Evolutionary conservation across 2,797 vertebrate species (phyloP), one percentile per base, ranked within the genome.

Genomic region (Melanotaenia maccullochi): DNA sequence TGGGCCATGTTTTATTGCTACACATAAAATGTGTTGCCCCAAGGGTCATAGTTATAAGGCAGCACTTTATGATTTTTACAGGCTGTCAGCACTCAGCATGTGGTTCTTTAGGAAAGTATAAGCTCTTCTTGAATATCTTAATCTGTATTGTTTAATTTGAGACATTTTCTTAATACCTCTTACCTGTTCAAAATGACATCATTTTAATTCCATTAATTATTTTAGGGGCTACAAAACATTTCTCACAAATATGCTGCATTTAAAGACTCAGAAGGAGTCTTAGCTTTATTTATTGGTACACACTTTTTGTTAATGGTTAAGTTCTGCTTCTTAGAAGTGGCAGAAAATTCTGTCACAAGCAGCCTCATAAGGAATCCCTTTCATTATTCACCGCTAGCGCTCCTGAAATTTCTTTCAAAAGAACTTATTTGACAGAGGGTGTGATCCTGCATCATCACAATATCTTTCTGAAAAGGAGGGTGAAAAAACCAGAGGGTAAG

Each of bases 381-480:
- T 85, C 40, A 77, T 86, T 59, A 60, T 69, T 61, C 36, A 63
- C 69, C 30, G 12, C 38, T 24, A 65, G 61, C 36, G 54, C 13
- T 38, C 49, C 33, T 72, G 65, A n/a, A 52, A 66, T 7, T 1
- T 65, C 65, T 30, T 30, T 82, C 62, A 79, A 85, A 85, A 24
- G 76, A 55, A 56, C 71, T 79, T 68, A 38, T 78, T 72, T 80
- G 79, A 78, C 78, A 73, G 70, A 52, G 25, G 12, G 44, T 77
- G 33, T 35, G 71, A 83, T 65, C 74, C 54, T 64, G 38, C 58
- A 49, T 84, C 77, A 65, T 84, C 68, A 62, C 58, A 59, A 51
- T 49, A 44, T 83, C 20, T 76, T 28, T 72, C 44, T 20, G 9
- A 73, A 74, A 67, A 7, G 32, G 81, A 40, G 61, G 42, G 47